Conservation (phyloP, 2,797 vertebrate genomes). For the Hephaestus fuliginosus region DNA sequence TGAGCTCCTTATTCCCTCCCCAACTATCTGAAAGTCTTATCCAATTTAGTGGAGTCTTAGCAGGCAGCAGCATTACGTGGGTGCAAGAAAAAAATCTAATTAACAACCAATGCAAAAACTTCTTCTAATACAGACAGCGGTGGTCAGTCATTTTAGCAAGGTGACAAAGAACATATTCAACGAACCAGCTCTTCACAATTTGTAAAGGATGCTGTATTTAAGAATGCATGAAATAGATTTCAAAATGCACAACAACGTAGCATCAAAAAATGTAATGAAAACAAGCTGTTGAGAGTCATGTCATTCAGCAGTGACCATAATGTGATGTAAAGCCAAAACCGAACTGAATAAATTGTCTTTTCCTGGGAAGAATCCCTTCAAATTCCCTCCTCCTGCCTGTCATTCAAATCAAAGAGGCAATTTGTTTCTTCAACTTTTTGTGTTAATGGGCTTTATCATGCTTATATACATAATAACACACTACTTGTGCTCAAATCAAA, state of each 20-base stretch:
- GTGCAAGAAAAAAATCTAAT: conserved; percentile 39
- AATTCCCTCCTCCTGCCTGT: not conserved
- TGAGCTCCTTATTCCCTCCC: conserved; percentile 81
- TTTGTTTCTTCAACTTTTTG: not conserved
- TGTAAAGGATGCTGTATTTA: not conserved
- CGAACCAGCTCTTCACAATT: not conserved
- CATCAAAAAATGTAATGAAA: not conserved
- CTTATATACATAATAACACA: not conserved
- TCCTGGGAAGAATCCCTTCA: not conserved
- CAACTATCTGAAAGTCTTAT: conserved; percentile 54
- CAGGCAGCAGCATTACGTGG: conserved; percentile 31
- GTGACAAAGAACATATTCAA: not conserved
- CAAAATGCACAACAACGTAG: not conserved
- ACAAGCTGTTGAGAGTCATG: not conserved
- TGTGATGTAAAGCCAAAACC: not conserved
- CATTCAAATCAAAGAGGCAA: not conserved
- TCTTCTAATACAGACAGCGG: not conserved
- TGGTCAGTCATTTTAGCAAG: not conserved
- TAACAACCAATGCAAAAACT: conserved; percentile 25
- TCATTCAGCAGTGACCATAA: not conserved
- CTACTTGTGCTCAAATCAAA: conserved; percentile 15
- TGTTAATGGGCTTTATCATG: too few relatives aligned
- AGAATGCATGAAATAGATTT: not conserved
- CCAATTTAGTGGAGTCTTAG: conserved; percentile 38
- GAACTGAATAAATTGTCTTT: not conserved